Percentiles rank a stretch among this genome's conserved stretches.
Conservation (phyloP, 2,113 vertebrate species). For the Stercorarius parasiticus region DNA sequence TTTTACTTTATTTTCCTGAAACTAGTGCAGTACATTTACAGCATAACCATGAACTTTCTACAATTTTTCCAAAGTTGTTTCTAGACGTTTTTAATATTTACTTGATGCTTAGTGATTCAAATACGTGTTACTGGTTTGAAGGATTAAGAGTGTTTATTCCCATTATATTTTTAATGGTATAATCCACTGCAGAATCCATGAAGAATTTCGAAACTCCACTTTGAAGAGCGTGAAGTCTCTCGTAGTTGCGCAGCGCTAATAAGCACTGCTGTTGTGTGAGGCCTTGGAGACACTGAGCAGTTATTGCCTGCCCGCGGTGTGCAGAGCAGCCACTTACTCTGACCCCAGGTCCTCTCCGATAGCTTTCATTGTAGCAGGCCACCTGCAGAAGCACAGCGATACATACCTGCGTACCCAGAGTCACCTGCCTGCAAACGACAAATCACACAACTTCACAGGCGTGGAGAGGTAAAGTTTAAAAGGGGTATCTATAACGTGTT, state of each 20-base stretch:
- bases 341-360: neutral
- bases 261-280: neutral
- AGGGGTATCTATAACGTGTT: neutral
- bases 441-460: neutral
- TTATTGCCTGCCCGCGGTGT: accelerated
- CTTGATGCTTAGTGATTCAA: neutral
- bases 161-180: neutral
- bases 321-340: accelerated
- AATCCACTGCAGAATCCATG: neutral
- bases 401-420: neutral
- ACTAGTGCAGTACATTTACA: neutral
- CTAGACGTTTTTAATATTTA: neutral
- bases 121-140: neutral
- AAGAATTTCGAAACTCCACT: neutral
- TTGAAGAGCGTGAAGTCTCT: neutral
- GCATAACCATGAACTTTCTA: neutral
- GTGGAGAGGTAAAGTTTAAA: neutral
- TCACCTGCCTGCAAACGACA: neutral
- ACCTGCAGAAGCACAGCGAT: neutral
- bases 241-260: neutral
- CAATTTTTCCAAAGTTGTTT: neutral
- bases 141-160: neutral
- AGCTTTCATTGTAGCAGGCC: neutral
- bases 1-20: neutral
- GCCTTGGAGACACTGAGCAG: neutral